phyloP scores from a whole-genome alignment of 2,113 vertebrate genomes.

The Ophiodon elongatus region DNA sequence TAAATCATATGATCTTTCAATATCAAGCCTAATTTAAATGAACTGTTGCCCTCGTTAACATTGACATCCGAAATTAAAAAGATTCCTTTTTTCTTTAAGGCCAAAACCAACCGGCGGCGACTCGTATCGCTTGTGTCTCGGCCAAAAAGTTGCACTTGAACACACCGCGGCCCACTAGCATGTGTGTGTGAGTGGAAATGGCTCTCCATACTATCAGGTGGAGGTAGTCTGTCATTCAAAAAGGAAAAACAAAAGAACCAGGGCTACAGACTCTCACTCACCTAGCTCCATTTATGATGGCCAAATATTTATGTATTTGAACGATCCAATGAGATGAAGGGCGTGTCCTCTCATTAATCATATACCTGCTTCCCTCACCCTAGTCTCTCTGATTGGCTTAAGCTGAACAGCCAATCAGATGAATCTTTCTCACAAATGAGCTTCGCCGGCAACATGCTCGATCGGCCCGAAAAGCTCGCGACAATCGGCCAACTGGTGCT shows the following conservation, averaged over 20 bases:
- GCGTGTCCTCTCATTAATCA: not conserved
- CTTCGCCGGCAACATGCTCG: not conserved
- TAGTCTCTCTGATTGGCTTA: not conserved
- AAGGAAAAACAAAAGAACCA: not conserved
- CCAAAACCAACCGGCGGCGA: not conserved
- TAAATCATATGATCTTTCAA: not conserved
- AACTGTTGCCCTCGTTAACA: not conserved
- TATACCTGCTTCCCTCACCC: not conserved
- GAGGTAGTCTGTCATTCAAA: not conserved
- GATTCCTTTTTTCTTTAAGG: too few relatives aligned
- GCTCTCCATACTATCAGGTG: not conserved
- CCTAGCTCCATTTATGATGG: not conserved
- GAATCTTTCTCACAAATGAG: not conserved
- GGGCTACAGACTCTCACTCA: not conserved
- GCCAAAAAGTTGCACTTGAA: not conserved
- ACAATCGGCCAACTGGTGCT: not conserved
- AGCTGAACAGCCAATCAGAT: not conserved
- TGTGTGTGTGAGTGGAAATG: not conserved
- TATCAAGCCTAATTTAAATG: slow-evolving; percentile 2
- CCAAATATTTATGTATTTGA: not conserved
- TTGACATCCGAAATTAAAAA: not conserved
- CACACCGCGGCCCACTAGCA: not conserved
- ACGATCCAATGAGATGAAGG: not conserved
- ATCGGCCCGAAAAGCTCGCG: not conserved
- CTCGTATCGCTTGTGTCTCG: too few relatives aligned